Base-by-base conservation (phyloP, 1,140 invertebrate species). In the Meteorus sp. region DNA sequence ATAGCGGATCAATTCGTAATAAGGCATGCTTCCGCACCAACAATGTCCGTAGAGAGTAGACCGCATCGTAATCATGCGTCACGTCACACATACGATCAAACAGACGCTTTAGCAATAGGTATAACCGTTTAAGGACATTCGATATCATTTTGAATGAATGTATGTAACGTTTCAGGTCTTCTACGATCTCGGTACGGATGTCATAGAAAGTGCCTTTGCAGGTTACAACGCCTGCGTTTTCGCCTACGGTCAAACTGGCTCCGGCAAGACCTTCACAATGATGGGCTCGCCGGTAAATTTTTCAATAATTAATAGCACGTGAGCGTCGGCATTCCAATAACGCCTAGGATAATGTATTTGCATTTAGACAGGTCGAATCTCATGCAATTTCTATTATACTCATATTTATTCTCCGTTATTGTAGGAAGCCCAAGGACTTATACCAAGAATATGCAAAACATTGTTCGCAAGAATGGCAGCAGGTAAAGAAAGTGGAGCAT, bases 201-300 rank as follows among this genome's bases (percentile, higher is more conserved):
- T 95, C 29, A 88, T 96, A 64, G 90, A 95, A 77, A 93, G 93
- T 83, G 94, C 95, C 47, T 97, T 97, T 80, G 86, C 95, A 81
- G 95, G 95, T 31, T 98, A 97, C 83, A 99, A 98, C 84, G 95
- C 93, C 54, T 98, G 95, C 79, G 94, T 98, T 61, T 97, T 98
- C 83, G 95, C 95, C 51, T 93, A 94, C 73, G 93, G 92, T 41
- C 94, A 97, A 80, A 97, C 94, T 39, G 95, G 94, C 70, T 95
- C 93, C 71, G 96, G 96, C 20, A 98, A 99, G 82, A 97, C 94
- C 0, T 98, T 94, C 75, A 98, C 95, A 0, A 98, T 99, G 95
- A 98, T 98, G 95, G 96, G 96, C 22, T 89, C 90, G 0, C 79
- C 84, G 54, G 88, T 88, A 79, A 78, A 81, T 79, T 59, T 15